Base-by-base conservation (phyloP, 2,888 invertebrate genomes). In the Tipula confusa region DNA sequence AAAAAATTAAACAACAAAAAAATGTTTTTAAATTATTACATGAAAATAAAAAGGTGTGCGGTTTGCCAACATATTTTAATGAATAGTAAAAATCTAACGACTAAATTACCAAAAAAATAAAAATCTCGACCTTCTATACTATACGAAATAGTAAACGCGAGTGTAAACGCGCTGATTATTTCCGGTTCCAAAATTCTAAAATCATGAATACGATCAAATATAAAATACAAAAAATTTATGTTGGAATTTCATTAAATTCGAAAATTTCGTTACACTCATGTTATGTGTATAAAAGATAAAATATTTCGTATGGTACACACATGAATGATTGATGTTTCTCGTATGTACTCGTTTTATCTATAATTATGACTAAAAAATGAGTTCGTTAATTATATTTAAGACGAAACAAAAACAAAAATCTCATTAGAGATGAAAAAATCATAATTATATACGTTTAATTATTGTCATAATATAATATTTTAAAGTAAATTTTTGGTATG, bases 381-480 rank as follows among this genome's bases (percentile, higher is more conserved):
- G 43, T 43, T 43, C 43, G 1, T n/a, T 43, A 43, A 64, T 64
- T 64, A 64, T n/a, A n/a, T n/a, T n/a, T n/a, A n/a, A n/a, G 24
- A 43, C n/a, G 15, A 43, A 9, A 18, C 24, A 64, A 64, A 18
- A 64, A 2, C 5, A 9, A 11, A 43, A 11, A 24, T 64, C 64
- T 64, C 18, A 64, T 24, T 64, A 64, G 64, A 64, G 64, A 7
- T 9, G 9, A 64, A 64, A 64, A 43, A 64, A 7, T 64, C 64
- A 64, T 64, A 64, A 64, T 64, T 64, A 9, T 64, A 24, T n/a
- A n/a, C 24, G 24, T 64, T 24, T 64, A 64, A 64, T 64, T 64
- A 64, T 64, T 64, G 24, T 64, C 64, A 64, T 24, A 64, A 64
- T 64, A 64, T 64, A n/a, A n/a, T n/a, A n/a, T n/a, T n/a, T 64